Conservation (phyloP, 1,140 invertebrate species). For the Coptotermes formosanus region DNA sequence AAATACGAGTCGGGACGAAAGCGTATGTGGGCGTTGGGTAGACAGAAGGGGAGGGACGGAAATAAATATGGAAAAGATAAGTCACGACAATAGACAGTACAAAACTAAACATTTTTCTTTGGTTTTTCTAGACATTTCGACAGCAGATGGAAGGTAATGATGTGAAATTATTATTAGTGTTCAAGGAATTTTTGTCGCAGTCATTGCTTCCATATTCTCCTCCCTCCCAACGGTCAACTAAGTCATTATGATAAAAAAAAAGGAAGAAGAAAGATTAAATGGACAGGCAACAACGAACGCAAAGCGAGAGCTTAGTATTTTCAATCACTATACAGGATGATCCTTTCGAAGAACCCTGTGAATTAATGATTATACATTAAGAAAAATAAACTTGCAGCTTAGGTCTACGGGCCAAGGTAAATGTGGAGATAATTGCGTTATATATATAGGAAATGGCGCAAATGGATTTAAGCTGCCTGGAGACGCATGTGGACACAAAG, state of each 20-base stretch:
- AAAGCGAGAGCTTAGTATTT: too few species aligned
- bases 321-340: too few species aligned
- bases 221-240: background rate
- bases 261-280: background rate
- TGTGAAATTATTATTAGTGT: constrained; percentile 14
- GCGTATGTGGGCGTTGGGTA: background rate
- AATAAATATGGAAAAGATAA: constrained; percentile 18
- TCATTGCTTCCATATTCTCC: background rate
- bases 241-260: background rate
- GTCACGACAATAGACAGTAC: constrained; percentile 5
- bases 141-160: constrained; percentile 12
- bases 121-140: constrained; percentile 15
- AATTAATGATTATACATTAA: too few species aligned
- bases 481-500: too few species aligned
- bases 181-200: constrained; percentile 16
- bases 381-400: too few species aligned
- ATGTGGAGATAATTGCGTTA: too few species aligned
- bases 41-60: background rate
- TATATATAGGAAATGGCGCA: too few species aligned
- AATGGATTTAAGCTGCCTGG: too few species aligned
- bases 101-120: constrained; percentile 10
- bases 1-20: background rate
- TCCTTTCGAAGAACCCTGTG: too few species aligned
- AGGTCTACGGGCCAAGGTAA: too few species aligned
- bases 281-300: too few species aligned